A percentile compares a stretch with the other conserved stretches of the same genome.
phyloP scores from a whole-genome alignment of 2,797 vertebrate species.

The Astyanax mexicanus region DNA sequence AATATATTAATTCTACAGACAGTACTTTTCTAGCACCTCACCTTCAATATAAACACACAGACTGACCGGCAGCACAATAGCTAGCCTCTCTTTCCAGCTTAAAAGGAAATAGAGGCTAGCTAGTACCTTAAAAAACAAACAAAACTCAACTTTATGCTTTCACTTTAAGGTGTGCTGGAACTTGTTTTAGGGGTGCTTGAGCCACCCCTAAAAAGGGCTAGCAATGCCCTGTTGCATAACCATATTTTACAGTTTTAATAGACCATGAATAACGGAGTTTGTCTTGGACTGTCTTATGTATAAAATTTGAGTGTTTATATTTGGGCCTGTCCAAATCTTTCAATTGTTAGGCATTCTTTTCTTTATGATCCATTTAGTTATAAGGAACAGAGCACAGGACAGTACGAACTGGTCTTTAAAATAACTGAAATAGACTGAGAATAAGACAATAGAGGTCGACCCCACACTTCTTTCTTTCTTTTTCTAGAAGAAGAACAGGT shows the following conservation, averaged over 20 bases:
- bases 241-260: not conserved
- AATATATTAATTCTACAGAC: no score
- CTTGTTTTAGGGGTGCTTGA: no score
- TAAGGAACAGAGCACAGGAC: not conserved
- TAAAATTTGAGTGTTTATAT: not conserved
- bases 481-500: no score
- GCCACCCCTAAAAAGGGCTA: no score
- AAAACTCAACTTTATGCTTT: no score
- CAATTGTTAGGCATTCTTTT: not conserved
- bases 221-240: not conserved
- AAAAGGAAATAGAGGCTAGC: no score
- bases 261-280: not conserved
- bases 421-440: not conserved
- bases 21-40: no score
- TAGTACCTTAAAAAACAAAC: no score
- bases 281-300: not conserved
- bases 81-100: no score
- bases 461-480: not conserved
- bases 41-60: no score
- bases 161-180: no score
- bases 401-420: slow-evolving; percentile 30
- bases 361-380: not conserved
- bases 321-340: not conserved
- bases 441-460: not conserved
- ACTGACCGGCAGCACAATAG: no score